phyloP scores from a whole-genome alignment of 2,888 invertebrate species.

The Phytoseiulus persimilis region DNA sequence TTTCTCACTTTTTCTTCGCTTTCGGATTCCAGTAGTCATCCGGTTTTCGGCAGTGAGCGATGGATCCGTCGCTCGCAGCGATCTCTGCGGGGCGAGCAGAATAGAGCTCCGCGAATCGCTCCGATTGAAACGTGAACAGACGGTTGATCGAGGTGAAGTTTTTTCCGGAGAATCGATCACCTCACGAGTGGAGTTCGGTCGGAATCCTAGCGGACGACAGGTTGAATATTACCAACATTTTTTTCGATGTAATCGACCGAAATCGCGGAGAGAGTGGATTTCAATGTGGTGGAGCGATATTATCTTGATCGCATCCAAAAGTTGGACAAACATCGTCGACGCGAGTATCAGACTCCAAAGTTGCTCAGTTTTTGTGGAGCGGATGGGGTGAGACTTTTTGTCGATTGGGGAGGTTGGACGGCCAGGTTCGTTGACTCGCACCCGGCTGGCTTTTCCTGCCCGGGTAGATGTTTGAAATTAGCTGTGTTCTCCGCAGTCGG shows the following conservation, averaged over 20 bases:
- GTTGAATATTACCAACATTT: no score
- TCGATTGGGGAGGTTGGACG: neutral
- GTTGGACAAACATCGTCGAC: neutral
- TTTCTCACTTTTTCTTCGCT: neutral
- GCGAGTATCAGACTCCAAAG: neutral
- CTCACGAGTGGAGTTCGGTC: no score
- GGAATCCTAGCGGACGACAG: no score
- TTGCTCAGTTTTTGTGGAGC: neutral
- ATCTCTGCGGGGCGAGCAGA: no score
- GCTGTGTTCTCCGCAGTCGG: neutral
- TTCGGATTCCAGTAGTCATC: neutral
- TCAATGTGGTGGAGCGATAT: neutral
- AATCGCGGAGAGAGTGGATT: neutral
- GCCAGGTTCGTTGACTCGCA: neutral
- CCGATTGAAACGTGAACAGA: no score
- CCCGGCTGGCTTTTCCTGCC: neutral
- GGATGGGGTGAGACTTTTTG: slow-evolving; percentile 5
- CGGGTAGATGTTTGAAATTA: neutral
- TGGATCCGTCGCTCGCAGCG: no score
- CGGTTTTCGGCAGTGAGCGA: no score
- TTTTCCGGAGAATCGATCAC: no score
- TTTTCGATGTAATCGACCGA: no score
- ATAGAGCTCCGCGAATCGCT: no score
- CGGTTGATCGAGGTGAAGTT: no score
- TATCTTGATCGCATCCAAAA: neutral